Conservation (phyloP, 2,113 vertebrate genomes). For the Misgurnus anguillicaudatus region DNA sequence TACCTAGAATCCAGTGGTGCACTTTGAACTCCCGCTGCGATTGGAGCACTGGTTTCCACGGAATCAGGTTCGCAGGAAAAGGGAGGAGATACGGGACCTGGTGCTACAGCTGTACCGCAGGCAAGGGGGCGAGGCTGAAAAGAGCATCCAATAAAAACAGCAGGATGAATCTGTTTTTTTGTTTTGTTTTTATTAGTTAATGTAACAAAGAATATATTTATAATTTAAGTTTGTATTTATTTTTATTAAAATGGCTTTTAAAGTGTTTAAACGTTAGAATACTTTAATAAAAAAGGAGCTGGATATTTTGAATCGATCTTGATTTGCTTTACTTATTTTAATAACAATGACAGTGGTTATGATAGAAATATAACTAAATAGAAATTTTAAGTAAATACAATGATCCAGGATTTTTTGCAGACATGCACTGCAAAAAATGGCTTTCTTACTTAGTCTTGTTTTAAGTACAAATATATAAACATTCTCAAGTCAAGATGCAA, state of each 20-base stretch:
- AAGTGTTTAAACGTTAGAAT: neutral
- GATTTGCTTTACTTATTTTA: neutral
- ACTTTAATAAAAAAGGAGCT: constrained; percentile 41
- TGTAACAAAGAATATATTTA: constrained; percentile 25
- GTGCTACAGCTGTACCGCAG: constrained; percentile 84
- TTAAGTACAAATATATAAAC: too few species aligned
- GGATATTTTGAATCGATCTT: neutral
- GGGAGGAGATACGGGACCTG: constrained; percentile 85
- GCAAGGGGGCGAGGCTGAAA: constrained; percentile 66
- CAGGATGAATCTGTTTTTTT: neutral
- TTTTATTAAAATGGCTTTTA: constrained; percentile 42
- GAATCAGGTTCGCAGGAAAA: constrained; percentile 84
- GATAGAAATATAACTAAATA: too few species aligned
- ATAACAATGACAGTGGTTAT: too few species aligned
- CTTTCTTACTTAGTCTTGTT: too few species aligned
- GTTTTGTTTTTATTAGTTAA: neutral
- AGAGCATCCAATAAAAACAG: constrained; percentile 66
- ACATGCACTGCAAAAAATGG: too few species aligned
- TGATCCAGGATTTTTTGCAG: too few species aligned
- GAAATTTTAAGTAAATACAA: too few species aligned
- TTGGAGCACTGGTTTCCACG: constrained; percentile 90
- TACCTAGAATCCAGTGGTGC: constrained; percentile 86
- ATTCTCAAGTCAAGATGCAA: too few species aligned
- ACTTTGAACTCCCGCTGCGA: constrained; percentile 83
- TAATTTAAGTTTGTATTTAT: constrained; percentile 50